Evolutionary conservation across 1,140 invertebrate genomes (phyloP), one percentile per base, ranked within the genome.

Genomic region (Diplogasteroides magnus): DNA sequence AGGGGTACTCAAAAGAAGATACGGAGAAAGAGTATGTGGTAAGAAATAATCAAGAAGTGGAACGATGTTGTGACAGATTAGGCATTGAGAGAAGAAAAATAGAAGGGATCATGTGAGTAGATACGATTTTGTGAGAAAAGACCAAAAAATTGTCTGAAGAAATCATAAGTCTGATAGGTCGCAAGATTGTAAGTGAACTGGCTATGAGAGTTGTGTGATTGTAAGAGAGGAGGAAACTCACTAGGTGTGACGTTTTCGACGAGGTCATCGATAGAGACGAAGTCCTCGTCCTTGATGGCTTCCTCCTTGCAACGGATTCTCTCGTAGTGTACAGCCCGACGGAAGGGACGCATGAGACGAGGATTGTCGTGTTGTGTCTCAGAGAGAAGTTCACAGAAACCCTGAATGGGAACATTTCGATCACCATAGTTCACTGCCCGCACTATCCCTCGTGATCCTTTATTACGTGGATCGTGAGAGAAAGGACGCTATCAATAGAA

Each of bases 311-410:
- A 80, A 14, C 74, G 69, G 55, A 81, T 80, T 55, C 81, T 82
- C 67, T 82, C 80, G 61, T 81, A 82, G 66, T 82, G 83, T 19
- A 72, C 75, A 37, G 80, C 81, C 37, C 76, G 77, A 56, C 68
- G 69, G 71, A 82, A 82, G 32, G 80, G 80, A 11, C 80, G 70
- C 80, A 82, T 82, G 29, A 83, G 65, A 28, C 75, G 70, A 13
- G 80, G 80, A 61, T 82, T 82, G 72, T 82, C 81, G 57, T 69
- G 75, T 69, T 82, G 80, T 15, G 61, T 74, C 61, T 82, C 80
- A n/a, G 63, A 68, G 55, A 82, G 61, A 32, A 82, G 58, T 62
- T 82, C 80, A 62, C 80, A 82, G 71, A 79, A 82, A 25, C 78
- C 81, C 63, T 68, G 37, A 48, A 48, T n/a, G n/a, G n/a, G n/a